A percentile compares a stretch with the other conserved stretches of the same genome.
Conservation (phyloP, 2,113 vertebrate genomes). For the Lonchura striata region DNA sequence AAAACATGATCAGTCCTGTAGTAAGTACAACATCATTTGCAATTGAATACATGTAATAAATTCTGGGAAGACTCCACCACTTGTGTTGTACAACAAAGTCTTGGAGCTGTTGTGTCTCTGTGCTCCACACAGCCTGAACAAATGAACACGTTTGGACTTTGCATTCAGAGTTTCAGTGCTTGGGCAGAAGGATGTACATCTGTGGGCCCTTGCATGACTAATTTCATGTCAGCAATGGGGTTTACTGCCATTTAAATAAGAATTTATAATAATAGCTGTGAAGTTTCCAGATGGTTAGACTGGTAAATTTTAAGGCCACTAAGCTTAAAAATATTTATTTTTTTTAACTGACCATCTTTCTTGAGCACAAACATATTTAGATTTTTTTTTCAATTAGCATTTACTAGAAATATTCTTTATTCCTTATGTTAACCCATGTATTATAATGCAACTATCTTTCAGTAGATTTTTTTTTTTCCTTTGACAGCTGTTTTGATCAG, state of each 20-base stretch:
- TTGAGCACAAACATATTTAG: neutral
- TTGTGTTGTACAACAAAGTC: neutral
- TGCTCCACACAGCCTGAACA: slow-evolving; percentile 19
- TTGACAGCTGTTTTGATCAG: neutral
- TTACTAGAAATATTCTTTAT: neutral
- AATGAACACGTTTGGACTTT: slow-evolving; percentile 49
- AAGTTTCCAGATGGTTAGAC: slow-evolving; percentile 59
- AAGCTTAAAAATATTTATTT: neutral
- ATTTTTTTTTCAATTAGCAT: neutral
- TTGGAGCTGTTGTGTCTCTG: neutral
- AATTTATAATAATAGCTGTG: slow-evolving; percentile 64
- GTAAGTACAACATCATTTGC: neutral
- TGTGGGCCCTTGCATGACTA: slow-evolving; percentile 67
- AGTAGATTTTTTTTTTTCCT: neutral
- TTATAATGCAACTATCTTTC: neutral
- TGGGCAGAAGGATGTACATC: slow-evolving; percentile 63
- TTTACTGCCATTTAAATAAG: slow-evolving; percentile 74
- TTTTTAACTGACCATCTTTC: neutral
- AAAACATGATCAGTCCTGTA: neutral
- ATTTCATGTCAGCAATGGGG: slow-evolving; percentile 65
- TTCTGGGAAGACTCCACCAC: neutral
- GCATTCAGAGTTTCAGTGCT: neutral
- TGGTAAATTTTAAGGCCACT: slow-evolving; percentile 32
- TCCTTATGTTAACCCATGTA: neutral
- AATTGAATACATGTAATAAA: slow-evolving; percentile 14